A percentile compares a stretch with the other conserved stretches of the same genome.
These are phyloP conservation scores for Magallana angulata DNA, from an alignment of 1,140 invertebrate genomes.

Conservation along the genomic window DNA sequence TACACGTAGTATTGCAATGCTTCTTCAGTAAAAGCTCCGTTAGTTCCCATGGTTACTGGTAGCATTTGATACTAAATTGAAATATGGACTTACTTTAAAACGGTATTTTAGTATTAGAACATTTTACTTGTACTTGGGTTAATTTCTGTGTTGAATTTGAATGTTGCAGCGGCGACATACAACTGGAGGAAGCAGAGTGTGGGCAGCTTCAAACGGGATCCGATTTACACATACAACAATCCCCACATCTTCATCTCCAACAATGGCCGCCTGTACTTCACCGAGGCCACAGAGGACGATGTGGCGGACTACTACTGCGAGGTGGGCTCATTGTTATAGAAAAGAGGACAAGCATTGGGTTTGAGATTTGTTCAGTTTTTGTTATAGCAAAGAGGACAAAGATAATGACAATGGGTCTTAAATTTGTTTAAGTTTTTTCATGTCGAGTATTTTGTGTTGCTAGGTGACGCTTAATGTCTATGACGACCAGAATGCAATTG, in stretches of 20 bases:
- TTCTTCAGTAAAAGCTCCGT: too few relatives aligned
- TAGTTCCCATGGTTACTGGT: too few relatives aligned
- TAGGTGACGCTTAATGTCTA: constrained; percentile 58
- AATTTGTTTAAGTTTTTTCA: too few relatives aligned
- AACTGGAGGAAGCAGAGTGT: constrained; percentile 56
- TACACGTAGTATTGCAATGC: too few relatives aligned
- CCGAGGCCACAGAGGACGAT: constrained; percentile 66
- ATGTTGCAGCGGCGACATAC: constrained; percentile 56
- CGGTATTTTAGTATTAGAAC: too few relatives aligned
- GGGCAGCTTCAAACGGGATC: constrained; percentile 42
- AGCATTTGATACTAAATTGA: too few relatives aligned
- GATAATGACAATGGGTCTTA: too few relatives aligned
- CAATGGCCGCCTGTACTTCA: constrained; percentile 71
- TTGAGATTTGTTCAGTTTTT: too few relatives aligned
- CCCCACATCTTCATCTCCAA: constrained; percentile 67
- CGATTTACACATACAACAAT: constrained; percentile 47
- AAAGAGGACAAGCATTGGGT: too few relatives aligned
- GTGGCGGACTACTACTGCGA: constrained; percentile 66
- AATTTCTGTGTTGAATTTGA: neutral
- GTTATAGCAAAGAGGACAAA: too few relatives aligned
- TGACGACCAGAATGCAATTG: constrained; percentile 53
- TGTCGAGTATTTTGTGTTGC: neutral
- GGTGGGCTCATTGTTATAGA: constrained; percentile 13
- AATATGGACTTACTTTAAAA: too few relatives aligned
- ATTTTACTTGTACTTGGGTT: neutral